Conservation (phyloP, 2,888 invertebrate species). For the Adineta ricciae region DNA sequence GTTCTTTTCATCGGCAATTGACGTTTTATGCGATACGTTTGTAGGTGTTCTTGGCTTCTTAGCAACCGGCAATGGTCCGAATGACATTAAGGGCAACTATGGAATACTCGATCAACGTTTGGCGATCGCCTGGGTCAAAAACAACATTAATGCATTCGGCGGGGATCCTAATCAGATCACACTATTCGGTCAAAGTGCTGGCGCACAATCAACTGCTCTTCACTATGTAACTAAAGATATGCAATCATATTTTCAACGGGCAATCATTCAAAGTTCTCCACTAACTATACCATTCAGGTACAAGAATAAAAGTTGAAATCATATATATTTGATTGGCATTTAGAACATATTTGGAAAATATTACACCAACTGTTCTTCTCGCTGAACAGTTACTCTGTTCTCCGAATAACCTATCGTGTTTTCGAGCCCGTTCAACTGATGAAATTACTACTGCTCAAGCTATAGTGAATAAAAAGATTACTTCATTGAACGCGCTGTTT, state of each 20-base stretch:
- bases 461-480: slow-evolving; percentile 36
- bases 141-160: not conserved
- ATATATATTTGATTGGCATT: not conserved
- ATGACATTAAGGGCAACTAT: slow-evolving; percentile 20
- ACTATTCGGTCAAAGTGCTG: slow-evolving; percentile 23
- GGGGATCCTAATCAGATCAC: slow-evolving; percentile 34
- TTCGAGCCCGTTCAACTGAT: slow-evolving; percentile 23
- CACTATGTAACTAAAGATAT: not conserved
- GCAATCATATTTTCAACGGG: slow-evolving; percentile 9
- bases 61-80: not conserved
- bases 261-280: slow-evolving; percentile 21
- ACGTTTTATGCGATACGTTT: too few species aligned
- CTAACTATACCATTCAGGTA: not conserved
- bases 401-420: not conserved
- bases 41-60: slow-evolving; percentile 23
- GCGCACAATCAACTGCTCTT: slow-evolving; percentile 21
- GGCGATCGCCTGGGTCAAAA: slow-evolving; percentile 20
- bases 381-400: not conserved
- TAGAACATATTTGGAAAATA: slow-evolving; percentile 2
- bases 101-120: slow-evolving; percentile 24
- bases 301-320: not conserved
- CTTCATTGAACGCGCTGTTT: slow-evolving; percentile 39
- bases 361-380: not conserved
- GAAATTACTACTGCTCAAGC: slow-evolving; percentile 39
- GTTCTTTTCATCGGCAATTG: not conserved